A percentile compares a stretch with the other conserved stretches of the same genome.
Evolutionary conservation across 2,888 invertebrate genomes (phyloP).

Genomic region (Torymus aiolomorphi): DNA sequence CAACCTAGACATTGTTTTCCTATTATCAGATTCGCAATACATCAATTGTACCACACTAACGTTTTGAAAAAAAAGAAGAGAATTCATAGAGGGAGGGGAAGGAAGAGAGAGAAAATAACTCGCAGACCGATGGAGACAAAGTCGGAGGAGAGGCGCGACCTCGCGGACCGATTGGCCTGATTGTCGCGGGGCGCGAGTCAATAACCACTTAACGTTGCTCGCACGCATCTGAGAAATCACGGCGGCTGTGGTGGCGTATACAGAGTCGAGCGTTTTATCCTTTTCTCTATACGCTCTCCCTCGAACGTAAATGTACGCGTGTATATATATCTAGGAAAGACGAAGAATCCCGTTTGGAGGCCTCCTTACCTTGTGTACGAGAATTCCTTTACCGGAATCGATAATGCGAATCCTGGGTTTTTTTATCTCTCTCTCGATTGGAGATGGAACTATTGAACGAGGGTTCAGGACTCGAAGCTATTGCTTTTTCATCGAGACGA

Average conservation of each 20-base stretch:
- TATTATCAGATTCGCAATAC: not conserved
- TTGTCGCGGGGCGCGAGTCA: conserved; percentile 67
- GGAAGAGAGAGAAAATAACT: not conserved
- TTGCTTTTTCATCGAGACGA: too few relatives aligned
- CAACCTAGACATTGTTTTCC: not conserved
- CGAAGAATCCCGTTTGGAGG: not conserved
- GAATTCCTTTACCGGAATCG: not conserved
- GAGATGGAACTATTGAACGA: too few relatives aligned
- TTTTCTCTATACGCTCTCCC: not conserved
- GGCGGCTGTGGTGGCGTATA: not conserved
- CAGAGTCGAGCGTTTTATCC: not conserved
- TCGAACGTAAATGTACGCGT: too few relatives aligned
- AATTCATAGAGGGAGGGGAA: not conserved
- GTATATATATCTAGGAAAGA: not conserved
- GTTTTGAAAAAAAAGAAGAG: not conserved
- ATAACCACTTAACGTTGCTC: conserved; percentile 70
- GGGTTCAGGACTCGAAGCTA: too few relatives aligned
- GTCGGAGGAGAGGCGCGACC: conserved; percentile 63
- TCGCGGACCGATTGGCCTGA: conserved; percentile 72
- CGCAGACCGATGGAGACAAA: not conserved
- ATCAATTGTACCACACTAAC: not conserved
- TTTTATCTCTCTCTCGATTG: too few relatives aligned
- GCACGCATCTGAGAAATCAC: conserved; percentile 51
- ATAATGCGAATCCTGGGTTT: conserved; percentile 13
- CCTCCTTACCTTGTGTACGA: too few relatives aligned